phyloP scores from a whole-genome alignment of 2,888 invertebrate species.

The Urechis unicinctus region DNA sequence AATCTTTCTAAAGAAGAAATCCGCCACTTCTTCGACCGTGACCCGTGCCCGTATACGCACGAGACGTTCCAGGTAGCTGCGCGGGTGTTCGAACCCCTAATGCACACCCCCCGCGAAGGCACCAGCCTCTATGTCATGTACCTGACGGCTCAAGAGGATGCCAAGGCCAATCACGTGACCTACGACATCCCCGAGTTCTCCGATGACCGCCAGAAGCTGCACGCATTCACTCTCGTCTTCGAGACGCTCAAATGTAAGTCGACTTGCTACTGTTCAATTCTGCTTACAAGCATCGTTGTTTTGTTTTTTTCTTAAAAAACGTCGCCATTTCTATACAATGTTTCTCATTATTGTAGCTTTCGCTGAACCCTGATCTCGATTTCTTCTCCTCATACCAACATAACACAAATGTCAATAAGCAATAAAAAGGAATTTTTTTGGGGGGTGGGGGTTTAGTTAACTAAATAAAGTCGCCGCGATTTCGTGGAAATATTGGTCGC shows the following conservation, averaged over 20 bases:
- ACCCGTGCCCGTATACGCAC: slow-evolving; percentile 29
- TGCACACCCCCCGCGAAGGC: slow-evolving; percentile 23
- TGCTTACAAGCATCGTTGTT: too few species aligned
- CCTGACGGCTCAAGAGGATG: neutral
- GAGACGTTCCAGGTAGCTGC: slow-evolving; percentile 31
- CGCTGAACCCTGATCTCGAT: neutral
- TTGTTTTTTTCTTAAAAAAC: too few species aligned
- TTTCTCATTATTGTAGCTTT: too few species aligned
- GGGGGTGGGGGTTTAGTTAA: too few species aligned
- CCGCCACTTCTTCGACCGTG: slow-evolving; percentile 17
- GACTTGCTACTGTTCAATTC: neutral
- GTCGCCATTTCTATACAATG: too few species aligned
- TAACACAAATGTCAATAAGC: too few species aligned
- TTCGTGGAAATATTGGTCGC: too few species aligned
- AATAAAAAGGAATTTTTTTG: too few species aligned
- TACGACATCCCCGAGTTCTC: slow-evolving; percentile 25
- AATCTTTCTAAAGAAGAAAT: neutral
- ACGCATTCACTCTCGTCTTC: slow-evolving; percentile 39
- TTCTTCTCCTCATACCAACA: too few species aligned
- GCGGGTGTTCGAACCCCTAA: slow-evolving; percentile 31
- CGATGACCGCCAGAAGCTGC: slow-evolving; percentile 33
- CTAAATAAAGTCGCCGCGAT: too few species aligned
- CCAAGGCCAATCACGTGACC: neutral
- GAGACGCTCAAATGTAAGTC: slow-evolving; percentile 45
- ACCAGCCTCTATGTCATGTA: slow-evolving; percentile 8